Percentiles rank a stretch among this genome's conserved stretches.
phyloP scores from a whole-genome alignment of 2,797 vertebrate genomes.

The Hoplostethus mediterraneus region DNA sequence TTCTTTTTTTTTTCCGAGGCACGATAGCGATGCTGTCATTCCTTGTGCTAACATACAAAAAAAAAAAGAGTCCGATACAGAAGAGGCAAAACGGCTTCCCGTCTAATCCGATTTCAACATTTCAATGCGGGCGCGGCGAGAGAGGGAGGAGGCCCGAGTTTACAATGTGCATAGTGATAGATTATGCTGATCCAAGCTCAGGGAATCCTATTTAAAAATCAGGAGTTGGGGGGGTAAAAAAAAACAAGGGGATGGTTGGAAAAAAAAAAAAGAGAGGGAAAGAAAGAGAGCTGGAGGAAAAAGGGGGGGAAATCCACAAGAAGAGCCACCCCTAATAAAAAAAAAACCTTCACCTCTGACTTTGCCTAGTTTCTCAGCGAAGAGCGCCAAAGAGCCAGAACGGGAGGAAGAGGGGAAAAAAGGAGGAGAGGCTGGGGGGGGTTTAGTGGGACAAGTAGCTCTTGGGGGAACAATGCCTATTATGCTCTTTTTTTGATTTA shows the following conservation, averaged over 20 bases:
- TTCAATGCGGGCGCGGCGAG: slow-evolving; percentile 71
- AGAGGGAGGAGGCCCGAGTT: slow-evolving; percentile 69
- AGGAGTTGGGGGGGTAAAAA: slow-evolving; percentile 60
- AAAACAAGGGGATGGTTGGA: slow-evolving; percentile 62
- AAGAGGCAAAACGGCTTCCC: slow-evolving; percentile 70
- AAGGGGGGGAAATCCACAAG: slow-evolving; percentile 62
- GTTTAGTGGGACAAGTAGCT: slow-evolving; percentile 72
- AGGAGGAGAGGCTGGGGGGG: slow-evolving; percentile 49
- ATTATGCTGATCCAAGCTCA: slow-evolving; percentile 81
- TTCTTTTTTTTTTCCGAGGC: slow-evolving; percentile 34
- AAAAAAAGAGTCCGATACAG: slow-evolving; percentile 65
- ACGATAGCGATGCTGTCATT: slow-evolving; percentile 50
- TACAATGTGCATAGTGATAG: slow-evolving; percentile 81
- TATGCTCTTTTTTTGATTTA: slow-evolving; percentile 87
- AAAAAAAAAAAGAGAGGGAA: slow-evolving; percentile 44
- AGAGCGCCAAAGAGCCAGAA: slow-evolving; percentile 42
- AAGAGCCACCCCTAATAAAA: slow-evolving; percentile 43
- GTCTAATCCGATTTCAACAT: slow-evolving; percentile 79
- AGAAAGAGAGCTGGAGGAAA: slow-evolving; percentile 46
- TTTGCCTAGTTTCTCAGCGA: slow-evolving; percentile 53
- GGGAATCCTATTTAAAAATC: slow-evolving; percentile 56
- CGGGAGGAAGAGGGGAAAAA: slow-evolving; percentile 29
- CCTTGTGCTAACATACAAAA: slow-evolving; percentile 68
- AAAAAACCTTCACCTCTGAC: slow-evolving; percentile 75
- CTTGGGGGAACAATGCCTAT: slow-evolving; percentile 81